Evolutionary conservation across 2,113 vertebrate species (phyloP).

Genomic region (Thamnaconus septentrionalis): DNA sequence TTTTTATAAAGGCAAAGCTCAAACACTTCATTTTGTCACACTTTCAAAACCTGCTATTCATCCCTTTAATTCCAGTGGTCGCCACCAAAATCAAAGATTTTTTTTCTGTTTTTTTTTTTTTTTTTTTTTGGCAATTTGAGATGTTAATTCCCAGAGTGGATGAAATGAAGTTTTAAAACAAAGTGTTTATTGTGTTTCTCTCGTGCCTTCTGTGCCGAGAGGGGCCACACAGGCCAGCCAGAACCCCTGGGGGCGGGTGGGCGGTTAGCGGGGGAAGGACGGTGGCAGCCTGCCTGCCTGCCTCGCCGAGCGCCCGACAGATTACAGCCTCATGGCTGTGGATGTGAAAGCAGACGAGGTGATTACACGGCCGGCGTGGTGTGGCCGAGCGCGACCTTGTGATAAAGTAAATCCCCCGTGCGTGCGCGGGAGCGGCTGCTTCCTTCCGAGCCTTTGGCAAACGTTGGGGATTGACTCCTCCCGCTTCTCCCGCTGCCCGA

Average conservation of each 20-base stretch:
- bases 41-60: too few species aligned
- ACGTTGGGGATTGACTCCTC: slow-evolving; percentile 56
- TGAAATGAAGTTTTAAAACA: too few species aligned
- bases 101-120: too few species aligned
- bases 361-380: slow-evolving; percentile 51
- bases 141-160: too few species aligned
- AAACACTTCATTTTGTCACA: too few species aligned
- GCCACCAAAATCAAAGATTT: too few species aligned
- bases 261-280: not conserved
- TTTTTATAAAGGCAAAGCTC: too few species aligned
- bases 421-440: slow-evolving; percentile 27
- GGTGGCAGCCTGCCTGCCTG: not conserved
- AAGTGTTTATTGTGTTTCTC: not conserved
- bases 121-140: too few species aligned
- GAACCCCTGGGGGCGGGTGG: not conserved
- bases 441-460: slow-evolving; percentile 8
- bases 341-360: slow-evolving; percentile 48
- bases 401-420: slow-evolving; percentile 57
- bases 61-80: too few species aligned
- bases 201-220: not conserved
- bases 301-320: slow-evolving; percentile 24
- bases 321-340: slow-evolving; percentile 49
- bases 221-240: not conserved
- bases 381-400: slow-evolving; percentile 44
- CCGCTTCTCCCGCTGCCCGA: slow-evolving; percentile 6